Evolutionary conservation across 2,888 invertebrate species (phyloP).

Genomic region (Crepidodera aurea): DNA sequence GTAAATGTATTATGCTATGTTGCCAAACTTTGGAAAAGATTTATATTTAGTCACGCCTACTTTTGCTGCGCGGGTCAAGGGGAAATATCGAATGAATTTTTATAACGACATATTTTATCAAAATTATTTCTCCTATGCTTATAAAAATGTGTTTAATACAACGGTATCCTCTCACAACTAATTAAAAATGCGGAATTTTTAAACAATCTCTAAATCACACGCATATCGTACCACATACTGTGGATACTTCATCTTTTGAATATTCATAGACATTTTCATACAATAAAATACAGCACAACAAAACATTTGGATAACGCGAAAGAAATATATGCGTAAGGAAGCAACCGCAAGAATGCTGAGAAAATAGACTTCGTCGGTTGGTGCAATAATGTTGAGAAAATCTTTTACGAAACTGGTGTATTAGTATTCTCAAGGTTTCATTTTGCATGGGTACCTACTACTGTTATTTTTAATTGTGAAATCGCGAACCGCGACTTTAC

Average conservation of each 20-base stretch:
- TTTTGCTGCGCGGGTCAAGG: no score
- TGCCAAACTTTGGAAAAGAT: no score
- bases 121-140: no score
- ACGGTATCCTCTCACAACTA: no score
- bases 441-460: neutral
- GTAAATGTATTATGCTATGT: no score
- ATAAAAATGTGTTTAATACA: no score
- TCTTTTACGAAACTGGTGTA: neutral
- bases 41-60: no score
- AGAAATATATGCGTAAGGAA: constrained; percentile 4
- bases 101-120: no score
- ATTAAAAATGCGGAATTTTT: no score
- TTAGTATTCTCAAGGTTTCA: neutral
- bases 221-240: no score
- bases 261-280: constrained; percentile 1
- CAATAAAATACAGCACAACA: neutral
- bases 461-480: constrained; percentile 1
- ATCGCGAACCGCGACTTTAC: neutral
- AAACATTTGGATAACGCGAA: neutral
- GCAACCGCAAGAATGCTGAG: neutral
- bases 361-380: neutral
- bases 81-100: no score
- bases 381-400: constrained; percentile 3
- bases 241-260: neutral
- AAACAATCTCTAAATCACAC: no score